Base-by-base conservation (phyloP, 92 coral and sea anemone species). In the Epizoanthus scotinus region DNA sequence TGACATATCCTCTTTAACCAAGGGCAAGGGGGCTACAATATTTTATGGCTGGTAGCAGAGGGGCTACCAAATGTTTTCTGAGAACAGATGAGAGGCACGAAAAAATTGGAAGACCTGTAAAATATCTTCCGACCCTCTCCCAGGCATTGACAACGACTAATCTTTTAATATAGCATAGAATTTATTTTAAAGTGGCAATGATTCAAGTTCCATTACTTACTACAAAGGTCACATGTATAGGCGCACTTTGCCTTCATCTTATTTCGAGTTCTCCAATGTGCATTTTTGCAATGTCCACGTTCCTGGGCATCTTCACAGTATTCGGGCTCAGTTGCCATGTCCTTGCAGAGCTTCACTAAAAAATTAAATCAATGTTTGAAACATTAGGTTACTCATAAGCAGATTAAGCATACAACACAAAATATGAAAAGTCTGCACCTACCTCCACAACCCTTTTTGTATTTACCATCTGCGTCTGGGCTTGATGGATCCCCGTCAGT, bases 391-490 rank as follows among this genome's bases (percentile, higher is more conserved):
- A 3, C 62, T 56, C 2, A 19, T 17, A 3, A 19, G 62, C 7
- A 6, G 17, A 21, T 56, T 6, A 56, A 18, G 19, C 1, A 21
- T 26, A 24, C 68, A 26, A 6, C 26, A 63, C 67, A 61, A 24
- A 2, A 24, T 61, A 61, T 24, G 19, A 5, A 5, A 56, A 4
- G 1, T 56, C 8, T 56, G 24, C 3, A 25, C 64, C 22, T 59
- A 59, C 67, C 36, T 62, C 67, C 67, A 20, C 67, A 62, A 26
- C 67, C 67, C 14, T 62, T 62, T 17, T 62, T 62, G 67, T 62
- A 9, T 14, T 17, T 62, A 28, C 67, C 67, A 17, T 62, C 67
- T 25, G 67, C 67, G 15, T 62, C 67, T 8, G 40, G 67, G 29
- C 67, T 31, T 62, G 67, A 24, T 26, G 67, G 67, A 17, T 62